A percentile compares a stretch with the other conserved stretches of the same genome.
Conservation (phyloP, 2,888 invertebrate genomes). For the Troides aeacus region DNA sequence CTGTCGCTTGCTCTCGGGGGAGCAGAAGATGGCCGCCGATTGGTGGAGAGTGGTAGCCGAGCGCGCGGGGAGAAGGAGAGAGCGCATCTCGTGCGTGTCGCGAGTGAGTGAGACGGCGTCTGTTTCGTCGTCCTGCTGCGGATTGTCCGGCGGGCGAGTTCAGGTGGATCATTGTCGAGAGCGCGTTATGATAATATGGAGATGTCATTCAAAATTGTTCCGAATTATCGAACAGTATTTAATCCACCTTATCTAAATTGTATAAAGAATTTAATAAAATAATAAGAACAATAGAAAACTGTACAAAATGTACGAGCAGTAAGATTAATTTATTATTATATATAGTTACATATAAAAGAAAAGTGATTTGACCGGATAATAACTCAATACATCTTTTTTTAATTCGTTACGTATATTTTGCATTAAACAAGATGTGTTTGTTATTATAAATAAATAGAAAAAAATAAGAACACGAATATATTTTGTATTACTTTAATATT, state of each 20-base stretch:
- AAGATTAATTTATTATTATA: no score
- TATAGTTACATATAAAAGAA: no score
- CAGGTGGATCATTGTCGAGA: slow-evolving; percentile 72
- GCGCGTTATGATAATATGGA: slow-evolving; percentile 71
- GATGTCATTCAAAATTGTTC: slow-evolving; percentile 54
- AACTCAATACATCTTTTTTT: no score
- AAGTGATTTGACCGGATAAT: no score
- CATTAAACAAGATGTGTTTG: no score
- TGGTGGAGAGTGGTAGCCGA: slow-evolving; percentile 71
- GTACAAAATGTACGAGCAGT: no score
- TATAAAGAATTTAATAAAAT: not conserved
- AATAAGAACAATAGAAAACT: not conserved
- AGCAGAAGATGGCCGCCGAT: slow-evolving; percentile 77
- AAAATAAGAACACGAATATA: no score
- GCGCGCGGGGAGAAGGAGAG: slow-evolving; percentile 72
- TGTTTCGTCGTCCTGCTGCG: slow-evolving; percentile 68
- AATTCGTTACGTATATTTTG: no score
- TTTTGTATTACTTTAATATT: no score
- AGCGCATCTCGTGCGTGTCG: slow-evolving; percentile 61
- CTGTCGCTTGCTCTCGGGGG: slow-evolving; percentile 80
- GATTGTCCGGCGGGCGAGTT: slow-evolving; percentile 67
- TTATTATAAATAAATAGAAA: no score
- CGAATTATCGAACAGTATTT: slow-evolving; percentile 25
- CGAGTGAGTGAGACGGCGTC: slow-evolving; percentile 67
- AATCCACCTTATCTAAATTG: slow-evolving; percentile 20